Conservation (phyloP, 2,113 vertebrate species). For the Oncorhynchus tshawytscha region DNA sequence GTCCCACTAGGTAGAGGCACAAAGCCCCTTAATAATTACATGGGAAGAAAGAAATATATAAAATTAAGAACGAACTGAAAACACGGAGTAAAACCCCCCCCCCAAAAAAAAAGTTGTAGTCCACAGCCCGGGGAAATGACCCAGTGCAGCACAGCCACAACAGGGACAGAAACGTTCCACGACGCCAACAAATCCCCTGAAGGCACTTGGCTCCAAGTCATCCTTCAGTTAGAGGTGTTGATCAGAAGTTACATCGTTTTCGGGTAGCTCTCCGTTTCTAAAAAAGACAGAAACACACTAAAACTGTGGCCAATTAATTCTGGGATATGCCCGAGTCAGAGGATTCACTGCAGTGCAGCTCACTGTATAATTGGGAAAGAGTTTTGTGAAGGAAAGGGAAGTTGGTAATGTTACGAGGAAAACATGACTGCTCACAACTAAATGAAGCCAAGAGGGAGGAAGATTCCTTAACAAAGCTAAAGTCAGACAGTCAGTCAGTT, state of each 20-base stretch:
- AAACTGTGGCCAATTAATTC: constrained; percentile 27
- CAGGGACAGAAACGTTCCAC: neutral
- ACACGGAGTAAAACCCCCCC: no score
- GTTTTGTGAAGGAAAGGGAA: no score
- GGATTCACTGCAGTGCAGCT: constrained; percentile 10
- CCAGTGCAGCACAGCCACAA: neutral
- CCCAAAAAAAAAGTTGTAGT: no score
- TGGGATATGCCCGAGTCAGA: neutral
- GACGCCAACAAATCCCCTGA: constrained; percentile 12
- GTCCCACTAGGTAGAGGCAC: neutral
- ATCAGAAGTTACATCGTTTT: constrained; percentile 8
- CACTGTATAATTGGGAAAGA: constrained; percentile 20
- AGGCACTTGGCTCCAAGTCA: neutral
- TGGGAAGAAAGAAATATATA: neutral
- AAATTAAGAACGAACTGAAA: neutral
- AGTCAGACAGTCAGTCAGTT: no score
- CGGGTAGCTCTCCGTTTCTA: neutral
- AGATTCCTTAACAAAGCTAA: no score
- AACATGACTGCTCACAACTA: no score
- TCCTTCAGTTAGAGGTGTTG: neutral
- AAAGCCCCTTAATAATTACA: neutral
- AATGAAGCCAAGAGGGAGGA: neutral
- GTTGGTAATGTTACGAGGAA: no score
- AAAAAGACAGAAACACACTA: neutral
- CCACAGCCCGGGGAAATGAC: neutral